Evolutionary conservation across 2,113 vertebrate genomes (phyloP).

Genomic region (Struthio camelus): DNA sequence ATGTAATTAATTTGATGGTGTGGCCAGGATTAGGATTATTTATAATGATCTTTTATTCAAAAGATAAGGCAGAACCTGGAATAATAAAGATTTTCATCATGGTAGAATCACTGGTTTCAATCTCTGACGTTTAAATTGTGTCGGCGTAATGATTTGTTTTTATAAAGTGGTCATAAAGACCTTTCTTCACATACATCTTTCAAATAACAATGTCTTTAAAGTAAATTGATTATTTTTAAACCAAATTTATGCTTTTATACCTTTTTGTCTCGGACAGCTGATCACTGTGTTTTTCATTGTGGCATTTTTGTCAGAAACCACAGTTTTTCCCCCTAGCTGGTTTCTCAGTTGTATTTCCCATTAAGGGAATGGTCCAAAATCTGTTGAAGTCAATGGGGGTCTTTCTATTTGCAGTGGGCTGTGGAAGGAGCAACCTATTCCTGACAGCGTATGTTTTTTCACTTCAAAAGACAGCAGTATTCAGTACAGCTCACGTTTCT

Average conservation of each 20-base stretch:
- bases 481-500: neutral
- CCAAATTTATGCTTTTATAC: neutral
- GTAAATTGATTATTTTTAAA: neutral
- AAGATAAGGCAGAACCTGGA: neutral
- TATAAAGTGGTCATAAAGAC: neutral
- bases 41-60: neutral
- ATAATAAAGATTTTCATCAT: neutral
- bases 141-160: neutral
- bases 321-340: neutral
- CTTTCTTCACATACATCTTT: neutral
- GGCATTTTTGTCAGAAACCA: neutral
- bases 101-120: neutral
- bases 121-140: neutral
- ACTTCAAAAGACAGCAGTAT: neutral
- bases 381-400: neutral
- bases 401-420: neutral
- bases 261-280: neutral
- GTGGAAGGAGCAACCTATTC: neutral
- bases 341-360: neutral
- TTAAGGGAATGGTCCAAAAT: neutral
- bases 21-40: neutral
- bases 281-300: neutral
- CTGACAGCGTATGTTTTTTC: neutral
- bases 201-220: neutral
- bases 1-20: neutral